Conservation (phyloP, 2,888 invertebrate genomes). For the Caenorhabditis panamensis region DNA sequence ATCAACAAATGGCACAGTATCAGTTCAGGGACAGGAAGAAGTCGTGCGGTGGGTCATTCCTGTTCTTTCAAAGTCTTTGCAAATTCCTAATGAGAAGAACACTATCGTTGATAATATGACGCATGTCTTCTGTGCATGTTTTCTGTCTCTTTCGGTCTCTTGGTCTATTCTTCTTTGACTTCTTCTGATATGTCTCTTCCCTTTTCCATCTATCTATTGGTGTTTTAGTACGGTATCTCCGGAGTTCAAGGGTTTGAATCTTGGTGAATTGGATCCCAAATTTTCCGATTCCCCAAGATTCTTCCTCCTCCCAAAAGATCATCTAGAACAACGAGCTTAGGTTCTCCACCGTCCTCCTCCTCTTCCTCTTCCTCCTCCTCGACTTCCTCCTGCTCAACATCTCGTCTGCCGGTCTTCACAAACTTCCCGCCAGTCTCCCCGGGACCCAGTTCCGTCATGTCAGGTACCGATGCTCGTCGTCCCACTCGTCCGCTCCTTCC, state of each 20-base stretch:
- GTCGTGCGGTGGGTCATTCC: conserved; percentile 48
- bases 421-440: conserved; percentile 23
- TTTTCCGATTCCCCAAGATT: too few relatives aligned
- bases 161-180: conserved; percentile 11
- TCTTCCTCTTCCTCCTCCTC: conserved; percentile 15
- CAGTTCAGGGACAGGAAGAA: conserved; percentile 54
- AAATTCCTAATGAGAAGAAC: too few relatives aligned
- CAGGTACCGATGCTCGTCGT: conserved; percentile 49
- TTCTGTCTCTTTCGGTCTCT: conserved; percentile 17
- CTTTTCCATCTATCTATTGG: too few relatives aligned
- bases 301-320: too few relatives aligned
- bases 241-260: too few relatives aligned
- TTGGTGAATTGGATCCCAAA: too few relatives aligned
- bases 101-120: too few relatives aligned
- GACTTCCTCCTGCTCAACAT: background rate
- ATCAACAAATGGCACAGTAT: conserved; percentile 18
- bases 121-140: conserved; percentile 1
- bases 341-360: conserved; percentile 17
- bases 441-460: conserved; percentile 48
- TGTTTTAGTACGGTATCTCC: too few relatives aligned
- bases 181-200: conserved; percentile 9
- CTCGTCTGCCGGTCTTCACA: conserved; percentile 42
- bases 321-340: too few relatives aligned
- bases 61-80: background rate
- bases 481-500: background rate